Evolutionary conservation across 2,888 invertebrate species (phyloP).

Genomic region (Rhagonycha fulva): DNA sequence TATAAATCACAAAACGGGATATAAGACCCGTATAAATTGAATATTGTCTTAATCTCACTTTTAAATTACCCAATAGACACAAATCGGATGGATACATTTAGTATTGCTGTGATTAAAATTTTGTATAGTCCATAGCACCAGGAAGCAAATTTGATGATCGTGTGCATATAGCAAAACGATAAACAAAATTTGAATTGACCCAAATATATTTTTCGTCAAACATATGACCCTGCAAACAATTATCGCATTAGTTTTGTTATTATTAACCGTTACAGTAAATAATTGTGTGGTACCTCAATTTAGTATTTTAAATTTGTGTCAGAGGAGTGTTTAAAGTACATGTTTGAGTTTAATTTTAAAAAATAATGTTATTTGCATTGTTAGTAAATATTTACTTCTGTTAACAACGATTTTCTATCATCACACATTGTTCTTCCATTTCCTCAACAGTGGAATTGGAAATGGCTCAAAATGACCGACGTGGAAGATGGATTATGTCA

Average conservation of each 20-base stretch:
- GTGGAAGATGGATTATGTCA: neutral
- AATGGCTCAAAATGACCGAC: neutral
- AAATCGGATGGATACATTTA: neutral
- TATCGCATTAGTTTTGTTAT: constrained; percentile 20
- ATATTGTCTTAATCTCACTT: constrained; percentile 10
- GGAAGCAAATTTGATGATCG: neutral
- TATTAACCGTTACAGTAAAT: constrained; percentile 18
- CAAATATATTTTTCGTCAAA: constrained; percentile 1
- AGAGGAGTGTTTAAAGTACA: constrained; percentile 6
- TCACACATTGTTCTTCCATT: neutral
- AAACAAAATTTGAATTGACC: constrained; percentile 7
- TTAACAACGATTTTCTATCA: neutral
- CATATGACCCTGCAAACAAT: constrained; percentile 20
- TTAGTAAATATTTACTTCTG: neutral
- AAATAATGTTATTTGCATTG: neutral
- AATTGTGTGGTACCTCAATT: constrained; percentile 13
- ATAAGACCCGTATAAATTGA: constrained; percentile 23
- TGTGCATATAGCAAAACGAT: neutral
- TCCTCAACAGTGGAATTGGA: neutral
- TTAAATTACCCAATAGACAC: neutral
- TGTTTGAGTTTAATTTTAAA: neutral
- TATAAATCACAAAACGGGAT: constrained; percentile 23
- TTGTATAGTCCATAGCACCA: neutral
- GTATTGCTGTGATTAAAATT: neutral
- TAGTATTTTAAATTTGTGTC: constrained; percentile 10